phyloP scores from a whole-genome alignment of 2,113 vertebrate species.

The Piaya cayana region DNA sequence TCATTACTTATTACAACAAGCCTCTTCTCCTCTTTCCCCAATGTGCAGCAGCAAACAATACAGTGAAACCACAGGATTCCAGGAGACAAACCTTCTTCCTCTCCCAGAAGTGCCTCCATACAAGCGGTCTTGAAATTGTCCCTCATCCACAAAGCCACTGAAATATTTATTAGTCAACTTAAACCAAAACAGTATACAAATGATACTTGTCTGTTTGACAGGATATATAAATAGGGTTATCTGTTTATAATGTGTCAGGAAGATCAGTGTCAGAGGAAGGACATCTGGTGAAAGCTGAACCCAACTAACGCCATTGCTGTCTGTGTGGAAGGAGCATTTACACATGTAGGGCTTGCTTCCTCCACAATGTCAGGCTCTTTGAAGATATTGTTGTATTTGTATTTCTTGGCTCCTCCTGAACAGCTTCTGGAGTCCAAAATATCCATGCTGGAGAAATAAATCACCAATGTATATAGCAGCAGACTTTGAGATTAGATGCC shows the following conservation, averaged over 20 bases:
- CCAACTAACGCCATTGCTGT: not conserved
- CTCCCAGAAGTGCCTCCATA: slow-evolving; percentile 1
- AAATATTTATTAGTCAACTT: slow-evolving; percentile 29
- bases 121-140: not conserved
- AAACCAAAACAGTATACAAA: not conserved
- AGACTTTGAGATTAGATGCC: not conserved
- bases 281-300: not conserved
- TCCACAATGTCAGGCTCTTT: not conserved
- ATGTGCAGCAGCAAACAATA: not conserved
- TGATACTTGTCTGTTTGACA: not conserved
- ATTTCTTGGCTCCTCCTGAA: slow-evolving; percentile 4
- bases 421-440: not conserved
- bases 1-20: not conserved
- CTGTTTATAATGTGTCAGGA: not conserved
- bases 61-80: not conserved
- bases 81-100: not conserved
- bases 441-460: not conserved
- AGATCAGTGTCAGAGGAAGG: slow-evolving; percentile 9
- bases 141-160: not conserved
- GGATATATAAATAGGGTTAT: slow-evolving; percentile 15
- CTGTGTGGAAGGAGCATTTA: not conserved
- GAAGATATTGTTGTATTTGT: not conserved
- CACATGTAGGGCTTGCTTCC: not conserved
- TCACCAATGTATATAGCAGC: not conserved
- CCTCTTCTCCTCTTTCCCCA: not conserved